Base-by-base conservation (phyloP, 2,797 vertebrate species). In the Sebastolobus altivelis region DNA sequence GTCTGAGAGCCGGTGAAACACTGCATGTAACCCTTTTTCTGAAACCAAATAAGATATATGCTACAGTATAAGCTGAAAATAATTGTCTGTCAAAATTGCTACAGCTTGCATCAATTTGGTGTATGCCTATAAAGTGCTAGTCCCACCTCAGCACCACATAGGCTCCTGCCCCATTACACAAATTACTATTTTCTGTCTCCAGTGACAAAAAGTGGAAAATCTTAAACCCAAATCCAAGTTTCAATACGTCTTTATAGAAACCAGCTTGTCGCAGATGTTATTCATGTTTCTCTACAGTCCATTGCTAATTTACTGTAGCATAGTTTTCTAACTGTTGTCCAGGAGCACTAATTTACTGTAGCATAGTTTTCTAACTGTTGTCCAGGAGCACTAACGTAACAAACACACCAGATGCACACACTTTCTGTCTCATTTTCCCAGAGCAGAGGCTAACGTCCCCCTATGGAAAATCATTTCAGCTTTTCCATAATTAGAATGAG, bases 391-490 rank as follows among this genome's bases (percentile, higher is more conserved):
- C 31, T 0, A 29, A 8, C 2, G 49, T 54, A 31, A 20, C 40
- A 66, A 29, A 65, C 27, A 31, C 27, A 40, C n/a, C 22, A 56
- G 14, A 52, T 27, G 20, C 38, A 56, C 7, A 4, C 12, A 52
- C 4, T 55, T 8, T 63, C 62, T 5, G 1, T 69, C 22, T 52
- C n/a, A 58, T 49, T 56, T 46, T 69, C 20, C 22, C 20, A 4
- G 59, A 70, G 18, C 56, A 65, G 12, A 52, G 22, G 52, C 55
- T 52, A 59, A 70, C 1, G 18, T 43, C 58, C 38, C 65, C 22
- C 62, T 20, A 3, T 66, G 56, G 38, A 78, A 72, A 87, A 80
- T 38, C 3, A 75, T 80, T 73, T 69, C 38, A 67, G 38, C 55
- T 52, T 62, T 38, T 54, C 31, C 61, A 40, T 79, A 77, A 84